A percentile compares a stretch with the other conserved stretches of the same genome.
Conservation (phyloP, 2,888 invertebrate species). For the Xestia c-nigrum region DNA sequence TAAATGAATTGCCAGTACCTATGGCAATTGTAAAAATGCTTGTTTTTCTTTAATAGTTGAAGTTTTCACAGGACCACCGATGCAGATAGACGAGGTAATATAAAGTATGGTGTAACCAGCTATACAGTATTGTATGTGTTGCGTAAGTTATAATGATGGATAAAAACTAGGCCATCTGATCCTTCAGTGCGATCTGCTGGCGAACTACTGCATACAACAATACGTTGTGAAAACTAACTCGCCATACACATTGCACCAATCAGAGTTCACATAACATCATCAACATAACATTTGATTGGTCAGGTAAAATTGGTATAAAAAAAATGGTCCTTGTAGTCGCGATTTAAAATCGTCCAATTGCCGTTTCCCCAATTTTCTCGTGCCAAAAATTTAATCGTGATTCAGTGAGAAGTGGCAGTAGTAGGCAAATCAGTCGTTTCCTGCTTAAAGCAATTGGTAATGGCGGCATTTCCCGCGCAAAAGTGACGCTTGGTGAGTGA, state of each 20-base stretch:
- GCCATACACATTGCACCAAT: conserved; percentile 46
- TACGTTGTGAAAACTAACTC: conserved; percentile 42
- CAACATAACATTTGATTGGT: conserved; percentile 22
- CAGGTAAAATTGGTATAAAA: conserved; percentile 13
- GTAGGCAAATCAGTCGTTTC: conserved; percentile 83
- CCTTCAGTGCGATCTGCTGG: conserved; percentile 24
- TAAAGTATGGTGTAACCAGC: background rate
- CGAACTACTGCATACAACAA: conserved; percentile 28
- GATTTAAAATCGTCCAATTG: conserved; percentile 61
- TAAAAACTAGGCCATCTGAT: conserved; percentile 43
- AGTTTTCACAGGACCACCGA: background rate
- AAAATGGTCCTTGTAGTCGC: conserved; percentile 29
- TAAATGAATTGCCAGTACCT: background rate
- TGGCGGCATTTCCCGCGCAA: conserved; percentile 83
- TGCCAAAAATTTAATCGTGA: conserved; percentile 76
- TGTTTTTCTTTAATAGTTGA: too few relatives aligned
- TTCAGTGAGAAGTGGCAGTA: conserved; percentile 70
- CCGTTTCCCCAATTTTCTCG: conserved; percentile 72
- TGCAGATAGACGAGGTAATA: background rate
- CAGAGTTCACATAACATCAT: conserved; percentile 43
- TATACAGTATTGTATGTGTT: conserved; percentile 29
- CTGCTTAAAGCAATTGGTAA: conserved; percentile 85
- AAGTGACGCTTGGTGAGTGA: conserved; percentile 73
- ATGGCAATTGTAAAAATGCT: background rate
- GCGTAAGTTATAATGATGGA: conserved; percentile 18